Evolutionary conservation across 2,888 invertebrate genomes (phyloP).

Genomic region (Melanotus villosus): DNA sequence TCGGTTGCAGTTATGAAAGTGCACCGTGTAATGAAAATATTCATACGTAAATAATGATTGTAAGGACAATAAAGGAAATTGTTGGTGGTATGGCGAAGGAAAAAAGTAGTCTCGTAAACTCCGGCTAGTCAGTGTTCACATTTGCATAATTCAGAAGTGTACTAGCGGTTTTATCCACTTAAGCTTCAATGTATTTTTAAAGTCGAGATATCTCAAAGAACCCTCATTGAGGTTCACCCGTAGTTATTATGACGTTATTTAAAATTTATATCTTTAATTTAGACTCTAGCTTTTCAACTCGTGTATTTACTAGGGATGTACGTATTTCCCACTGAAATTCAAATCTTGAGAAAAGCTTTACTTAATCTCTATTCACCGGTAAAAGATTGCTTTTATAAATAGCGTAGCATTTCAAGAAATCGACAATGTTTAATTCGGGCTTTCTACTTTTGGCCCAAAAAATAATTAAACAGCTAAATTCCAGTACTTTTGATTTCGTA

Average conservation of each 20-base stretch:
- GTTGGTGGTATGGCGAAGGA: background rate
- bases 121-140: slow-evolving; percentile 4
- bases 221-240: background rate
- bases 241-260: slow-evolving; percentile 3
- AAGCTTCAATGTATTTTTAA: slow-evolving; percentile 18
- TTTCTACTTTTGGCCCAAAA: too few species aligned
- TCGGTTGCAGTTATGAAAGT: too few species aligned
- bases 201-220: slow-evolving; percentile 13
- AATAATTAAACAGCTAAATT: too few species aligned
- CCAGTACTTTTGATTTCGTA: slow-evolving; percentile 12
- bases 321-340: background rate
- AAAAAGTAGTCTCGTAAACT: slow-evolving; percentile 13
- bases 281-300: background rate
- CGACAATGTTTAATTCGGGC: too few species aligned
- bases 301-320: background rate
- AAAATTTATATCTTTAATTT: slow-evolving; percentile 11
- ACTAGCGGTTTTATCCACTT: slow-evolving; percentile 19
- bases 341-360: background rate
- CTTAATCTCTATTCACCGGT: too few species aligned
- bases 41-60: slow-evolving; percentile 1
- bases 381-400: too few species aligned
- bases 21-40: background rate
- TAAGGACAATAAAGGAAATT: slow-evolving; percentile 19
- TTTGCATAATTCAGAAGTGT: slow-evolving; percentile 20
- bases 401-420: too few species aligned